Evolutionary conservation across 1,140 invertebrate species (phyloP).

Genomic region (Schmidtea mediterranea): DNA sequence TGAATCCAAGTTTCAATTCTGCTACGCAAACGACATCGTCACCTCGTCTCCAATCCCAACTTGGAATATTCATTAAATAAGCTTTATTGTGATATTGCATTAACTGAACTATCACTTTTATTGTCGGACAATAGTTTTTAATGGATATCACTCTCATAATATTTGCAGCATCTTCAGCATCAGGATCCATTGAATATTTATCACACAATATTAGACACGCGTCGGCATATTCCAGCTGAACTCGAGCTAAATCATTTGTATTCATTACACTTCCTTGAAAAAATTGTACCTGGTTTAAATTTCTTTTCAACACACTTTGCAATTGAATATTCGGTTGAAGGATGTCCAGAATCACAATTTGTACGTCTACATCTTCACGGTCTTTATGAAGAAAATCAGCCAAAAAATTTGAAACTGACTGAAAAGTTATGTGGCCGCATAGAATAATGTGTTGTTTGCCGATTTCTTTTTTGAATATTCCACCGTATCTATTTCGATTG

Average conservation of each 20-base stretch:
- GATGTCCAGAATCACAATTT: constrained; percentile 99
- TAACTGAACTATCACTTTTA: constrained; percentile 50
- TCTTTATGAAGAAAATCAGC: constrained; percentile 99
- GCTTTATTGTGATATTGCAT: constrained; percentile 98
- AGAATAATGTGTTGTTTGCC: constrained; percentile 98
- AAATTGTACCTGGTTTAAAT: constrained; percentile 98
- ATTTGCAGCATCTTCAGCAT: constrained; percentile 71
- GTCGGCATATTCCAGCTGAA: constrained; percentile 74
- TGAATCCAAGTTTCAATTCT: constrained; percentile 74
- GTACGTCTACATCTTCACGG: constrained; percentile 94
- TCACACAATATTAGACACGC: constrained; percentile 81
- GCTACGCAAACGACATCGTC: constrained; percentile 49
- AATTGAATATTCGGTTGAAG: constrained; percentile 69
- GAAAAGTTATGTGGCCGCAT: constrained; percentile 98
- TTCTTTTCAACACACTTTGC: constrained; percentile 87
- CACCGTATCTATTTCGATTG: constrained; percentile 93
- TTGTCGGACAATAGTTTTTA: constrained; percentile 65
- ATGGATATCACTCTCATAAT: constrained; percentile 92
- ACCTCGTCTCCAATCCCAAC: constrained; percentile 84
- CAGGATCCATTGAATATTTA: constrained; percentile 82
- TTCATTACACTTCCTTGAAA: constrained; percentile 98
- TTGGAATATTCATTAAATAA: constrained; percentile 79
- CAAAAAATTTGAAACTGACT: constrained; percentile 96
- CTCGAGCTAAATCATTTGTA: constrained; percentile 77
- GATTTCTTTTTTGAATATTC: constrained; percentile 94